Percentiles rank a stretch among this genome's conserved stretches.
phyloP scores from a whole-genome alignment of 2,888 invertebrate genomes.

The Coleophora deauratella region DNA sequence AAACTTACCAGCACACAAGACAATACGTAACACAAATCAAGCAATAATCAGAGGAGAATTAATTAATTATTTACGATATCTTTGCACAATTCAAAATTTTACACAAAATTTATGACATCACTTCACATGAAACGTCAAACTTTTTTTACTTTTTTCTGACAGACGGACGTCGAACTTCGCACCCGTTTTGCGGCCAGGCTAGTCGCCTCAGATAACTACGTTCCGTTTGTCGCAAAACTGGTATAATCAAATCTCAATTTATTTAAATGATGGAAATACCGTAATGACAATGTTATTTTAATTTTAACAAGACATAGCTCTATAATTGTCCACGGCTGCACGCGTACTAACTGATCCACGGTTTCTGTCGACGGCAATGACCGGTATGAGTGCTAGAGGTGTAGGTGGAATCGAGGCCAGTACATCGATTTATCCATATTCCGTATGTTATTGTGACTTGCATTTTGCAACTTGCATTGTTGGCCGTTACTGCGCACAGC shows the following conservation, averaged over 20 bases:
- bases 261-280: conserved; percentile 18
- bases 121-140: conserved; percentile 54
- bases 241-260: conserved; percentile 22
- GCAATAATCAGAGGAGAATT: conserved; percentile 18
- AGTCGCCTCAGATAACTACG: conserved; percentile 24
- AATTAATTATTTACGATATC: conserved; percentile 21
- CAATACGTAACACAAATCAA: conserved; percentile 19
- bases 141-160: conserved; percentile 40
- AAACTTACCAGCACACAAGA: conserved; percentile 21
- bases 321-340: too few species aligned
- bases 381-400: conserved; percentile 36
- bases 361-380: conserved; percentile 41
- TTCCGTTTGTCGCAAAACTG: conserved; percentile 57
- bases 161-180: conserved; percentile 22
- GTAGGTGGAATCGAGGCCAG: conserved; percentile 57
- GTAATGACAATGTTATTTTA: conserved; percentile 3
- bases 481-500: conserved; percentile 27
- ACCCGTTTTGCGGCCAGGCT: conserved; percentile 42
- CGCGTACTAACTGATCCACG: not conserved
- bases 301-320: not conserved
- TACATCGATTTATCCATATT: conserved; percentile 38
- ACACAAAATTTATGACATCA: conserved; percentile 43
- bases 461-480: conserved; percentile 54
- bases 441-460: conserved; percentile 39
- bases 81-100: conserved; percentile 28